A percentile compares a stretch with the other conserved stretches of the same genome.
phyloP scores from a whole-genome alignment of 2,113 vertebrate species.

The Panthera tigris region DNA sequence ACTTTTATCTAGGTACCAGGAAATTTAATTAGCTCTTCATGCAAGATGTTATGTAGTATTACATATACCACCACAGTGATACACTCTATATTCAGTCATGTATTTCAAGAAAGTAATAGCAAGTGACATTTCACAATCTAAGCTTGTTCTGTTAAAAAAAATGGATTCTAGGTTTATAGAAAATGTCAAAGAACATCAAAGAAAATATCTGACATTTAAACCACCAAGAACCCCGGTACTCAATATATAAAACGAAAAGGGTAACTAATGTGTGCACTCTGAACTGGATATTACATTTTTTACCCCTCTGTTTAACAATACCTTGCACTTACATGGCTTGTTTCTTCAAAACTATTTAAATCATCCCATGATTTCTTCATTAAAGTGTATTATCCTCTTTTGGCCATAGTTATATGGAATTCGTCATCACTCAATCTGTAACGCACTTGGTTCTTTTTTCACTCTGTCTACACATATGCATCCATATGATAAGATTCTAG shows the following conservation, averaged over 20 bases:
- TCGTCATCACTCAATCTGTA: neutral
- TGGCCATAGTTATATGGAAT: neutral
- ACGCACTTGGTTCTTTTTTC: neutral
- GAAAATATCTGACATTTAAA: conserved; percentile 63
- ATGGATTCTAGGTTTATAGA: conserved; percentile 47
- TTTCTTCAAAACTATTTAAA: neutral
- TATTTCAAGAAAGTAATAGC: conserved; percentile 61
- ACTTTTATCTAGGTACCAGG: neutral
- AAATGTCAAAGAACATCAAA: conserved; percentile 64
- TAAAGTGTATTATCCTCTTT: neutral
- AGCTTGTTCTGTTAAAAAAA: conserved; percentile 51
- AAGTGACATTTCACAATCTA: conserved; percentile 66
- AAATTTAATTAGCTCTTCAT: conserved; percentile 22
- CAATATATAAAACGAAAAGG: neutral
- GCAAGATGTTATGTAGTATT: neutral
- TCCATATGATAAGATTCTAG: neutral
- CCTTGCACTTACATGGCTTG: neutral
- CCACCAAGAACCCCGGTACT: neutral
- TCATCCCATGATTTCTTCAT: neutral
- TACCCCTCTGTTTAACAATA: conserved; percentile 5
- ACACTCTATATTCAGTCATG: neutral
- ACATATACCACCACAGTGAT: neutral
- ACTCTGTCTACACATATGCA: neutral
- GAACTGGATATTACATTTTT: neutral
- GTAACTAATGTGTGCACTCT: neutral